A percentile compares a stretch with the other conserved stretches of the same genome.
Evolutionary conservation across 2,888 invertebrate species (phyloP).

Genomic region (Tenthredo scrophulariae): DNA sequence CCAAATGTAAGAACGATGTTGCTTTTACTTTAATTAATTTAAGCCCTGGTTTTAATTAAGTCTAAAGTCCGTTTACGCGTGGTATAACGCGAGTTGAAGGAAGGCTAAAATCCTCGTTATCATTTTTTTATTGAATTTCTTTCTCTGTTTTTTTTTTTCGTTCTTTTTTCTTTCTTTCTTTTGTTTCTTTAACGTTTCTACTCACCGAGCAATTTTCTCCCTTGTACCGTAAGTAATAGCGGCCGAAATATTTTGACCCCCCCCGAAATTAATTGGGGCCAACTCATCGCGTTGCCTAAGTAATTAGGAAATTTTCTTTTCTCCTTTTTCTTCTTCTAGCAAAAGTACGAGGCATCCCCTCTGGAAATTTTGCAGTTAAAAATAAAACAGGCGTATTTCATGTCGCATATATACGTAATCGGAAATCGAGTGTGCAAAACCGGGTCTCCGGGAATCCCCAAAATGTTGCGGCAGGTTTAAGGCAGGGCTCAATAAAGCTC

Average conservation of each 20-base stretch:
- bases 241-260: conserved; percentile 6
- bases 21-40: conserved; percentile 39
- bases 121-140: neutral
- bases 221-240: conserved; percentile 5
- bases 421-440: conserved; percentile 12
- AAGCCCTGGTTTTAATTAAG: conserved; percentile 38
- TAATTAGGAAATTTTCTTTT: neutral
- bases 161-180: neutral
- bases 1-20: conserved; percentile 4
- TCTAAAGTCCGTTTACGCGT: conserved; percentile 32
- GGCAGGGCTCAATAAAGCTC: conserved; percentile 41
- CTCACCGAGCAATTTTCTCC: conserved; percentile 7
- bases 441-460: conserved; percentile 10
- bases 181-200: neutral
- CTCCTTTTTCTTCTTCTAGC: neutral
- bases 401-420: neutral
- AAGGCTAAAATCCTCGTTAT: neutral
- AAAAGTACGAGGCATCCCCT: neutral
- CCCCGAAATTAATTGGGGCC: neutral
- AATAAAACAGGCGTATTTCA: neutral
- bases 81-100: conserved; percentile 2
- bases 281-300: conserved; percentile 7
- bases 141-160: neutral
- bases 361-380: neutral
- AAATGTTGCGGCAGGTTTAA: conserved; percentile 42